Evolutionary conservation across 2,888 invertebrate species (phyloP).

Genomic region (Amphipoea lucens): DNA sequence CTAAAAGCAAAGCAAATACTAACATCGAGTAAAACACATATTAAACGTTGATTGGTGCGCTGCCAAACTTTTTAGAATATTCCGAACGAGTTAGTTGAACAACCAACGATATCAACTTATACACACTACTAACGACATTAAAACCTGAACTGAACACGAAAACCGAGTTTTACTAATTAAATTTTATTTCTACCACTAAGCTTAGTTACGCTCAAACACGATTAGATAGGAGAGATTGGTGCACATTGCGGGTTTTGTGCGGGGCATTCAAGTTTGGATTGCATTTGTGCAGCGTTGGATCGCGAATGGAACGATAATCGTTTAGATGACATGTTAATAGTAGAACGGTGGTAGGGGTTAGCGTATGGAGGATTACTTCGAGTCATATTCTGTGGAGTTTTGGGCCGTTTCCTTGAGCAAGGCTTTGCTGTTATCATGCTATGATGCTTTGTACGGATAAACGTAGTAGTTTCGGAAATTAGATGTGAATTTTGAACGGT

Average conservation of each 20-base stretch:
- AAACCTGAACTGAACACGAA: slow-evolving; percentile 57
- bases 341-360: slow-evolving; percentile 12
- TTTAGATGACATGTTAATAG: slow-evolving; percentile 53
- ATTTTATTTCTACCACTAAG: slow-evolving; percentile 62
- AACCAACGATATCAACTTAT: slow-evolving; percentile 60
- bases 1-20: slow-evolving; percentile 34
- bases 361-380: slow-evolving; percentile 54
- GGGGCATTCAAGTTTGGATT: slow-evolving; percentile 38
- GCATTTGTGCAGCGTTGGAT: slow-evolving; percentile 52
- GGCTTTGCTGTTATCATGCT: slow-evolving; percentile 45
- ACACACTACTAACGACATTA: slow-evolving; percentile 58
- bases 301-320: slow-evolving; percentile 43
- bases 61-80: slow-evolving; percentile 46
- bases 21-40: slow-evolving; percentile 29
- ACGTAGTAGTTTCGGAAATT: slow-evolving; percentile 44
- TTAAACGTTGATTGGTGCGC: slow-evolving; percentile 52
- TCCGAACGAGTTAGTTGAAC: slow-evolving; percentile 47
- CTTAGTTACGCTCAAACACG: slow-evolving; percentile 43
- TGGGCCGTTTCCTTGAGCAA: slow-evolving; percentile 48
- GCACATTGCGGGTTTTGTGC: slow-evolving; percentile 42
- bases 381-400: slow-evolving; percentile 50
- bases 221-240: slow-evolving; percentile 50
- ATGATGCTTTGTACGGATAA: slow-evolving; percentile 27
- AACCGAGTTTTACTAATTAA: slow-evolving; percentile 60
- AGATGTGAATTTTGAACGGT: slow-evolving; percentile 39